Evolutionary conservation across 2,113 vertebrate genomes (phyloP).

Genomic region (Columba janthina): DNA sequence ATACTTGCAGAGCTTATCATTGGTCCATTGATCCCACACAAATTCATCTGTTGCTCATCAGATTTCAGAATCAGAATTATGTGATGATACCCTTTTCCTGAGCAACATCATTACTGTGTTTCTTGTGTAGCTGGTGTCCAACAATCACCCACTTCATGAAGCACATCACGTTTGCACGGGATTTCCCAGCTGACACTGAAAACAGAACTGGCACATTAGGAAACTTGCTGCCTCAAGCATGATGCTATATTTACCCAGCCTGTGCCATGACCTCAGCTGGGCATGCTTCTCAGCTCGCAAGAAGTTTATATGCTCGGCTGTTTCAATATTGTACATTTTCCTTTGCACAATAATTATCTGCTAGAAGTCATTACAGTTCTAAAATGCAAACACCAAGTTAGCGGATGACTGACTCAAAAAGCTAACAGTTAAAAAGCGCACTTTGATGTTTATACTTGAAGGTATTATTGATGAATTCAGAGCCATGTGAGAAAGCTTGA

Average conservation of each 20-base stretch:
- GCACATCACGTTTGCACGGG: background rate
- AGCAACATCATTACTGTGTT: background rate
- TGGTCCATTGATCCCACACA: background rate
- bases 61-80: background rate
- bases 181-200: background rate
- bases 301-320: background rate
- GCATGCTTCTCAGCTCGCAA: background rate
- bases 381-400: background rate
- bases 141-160: background rate
- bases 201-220: background rate
- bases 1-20: background rate
- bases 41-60: background rate
- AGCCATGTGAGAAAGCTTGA: background rate
- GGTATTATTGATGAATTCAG: background rate
- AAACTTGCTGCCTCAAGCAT: background rate
- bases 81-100: background rate
- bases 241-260: background rate
- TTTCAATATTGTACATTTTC: background rate
- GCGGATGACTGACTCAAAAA: background rate
- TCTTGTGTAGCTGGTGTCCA: background rate
- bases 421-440: background rate
- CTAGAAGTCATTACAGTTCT: background rate
- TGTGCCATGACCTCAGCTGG: background rate
- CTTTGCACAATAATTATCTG: background rate
- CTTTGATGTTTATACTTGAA: background rate